phyloP scores from a whole-genome alignment of 2,888 invertebrate genomes.

The Noctuana brunneofusca region DNA sequence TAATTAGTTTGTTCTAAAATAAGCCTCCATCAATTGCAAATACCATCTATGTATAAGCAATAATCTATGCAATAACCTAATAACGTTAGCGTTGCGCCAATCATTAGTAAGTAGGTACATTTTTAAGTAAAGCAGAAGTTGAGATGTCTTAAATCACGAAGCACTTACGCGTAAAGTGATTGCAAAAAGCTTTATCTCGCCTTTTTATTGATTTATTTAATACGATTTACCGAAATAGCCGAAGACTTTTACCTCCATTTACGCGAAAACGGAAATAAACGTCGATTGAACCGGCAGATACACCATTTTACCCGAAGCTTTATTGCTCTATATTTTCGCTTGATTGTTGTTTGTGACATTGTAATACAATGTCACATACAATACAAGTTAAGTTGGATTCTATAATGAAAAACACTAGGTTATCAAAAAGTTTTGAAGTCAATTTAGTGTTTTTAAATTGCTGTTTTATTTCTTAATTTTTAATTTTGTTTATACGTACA shows the following conservation, averaged over 20 bases:
- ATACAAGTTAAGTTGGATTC: too few relatives aligned
- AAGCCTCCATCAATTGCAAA: slow-evolving; percentile 1
- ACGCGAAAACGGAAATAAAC: slow-evolving; percentile 36
- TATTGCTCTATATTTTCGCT: not conserved
- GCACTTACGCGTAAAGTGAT: slow-evolving; percentile 74
- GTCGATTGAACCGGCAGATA: slow-evolving; percentile 8
- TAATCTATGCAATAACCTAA: slow-evolving; percentile 5
- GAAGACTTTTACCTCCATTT: slow-evolving; percentile 67
- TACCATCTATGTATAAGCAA: slow-evolving; percentile 2
- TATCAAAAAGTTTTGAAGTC: too few relatives aligned
- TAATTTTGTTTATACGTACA: too few relatives aligned
- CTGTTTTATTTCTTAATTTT: too few relatives aligned
- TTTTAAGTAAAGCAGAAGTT: slow-evolving; percentile 32
- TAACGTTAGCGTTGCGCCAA: slow-evolving; percentile 13
- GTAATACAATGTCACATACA: too few relatives aligned
- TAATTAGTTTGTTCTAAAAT: slow-evolving; percentile 5
- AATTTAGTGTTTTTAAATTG: too few relatives aligned
- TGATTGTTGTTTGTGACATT: not conserved
- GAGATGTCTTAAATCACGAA: slow-evolving; percentile 65
- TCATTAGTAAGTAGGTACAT: not conserved
- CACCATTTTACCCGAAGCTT: not conserved
- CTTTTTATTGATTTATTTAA: slow-evolving; percentile 66
- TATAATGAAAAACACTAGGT: too few relatives aligned
- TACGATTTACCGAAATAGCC: slow-evolving; percentile 65
- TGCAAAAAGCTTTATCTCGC: slow-evolving; percentile 59